These are phyloP conservation scores for Ornithoptera priamus DNA, from an alignment of 2,888 invertebrate species.

Conservation along the genomic window DNA sequence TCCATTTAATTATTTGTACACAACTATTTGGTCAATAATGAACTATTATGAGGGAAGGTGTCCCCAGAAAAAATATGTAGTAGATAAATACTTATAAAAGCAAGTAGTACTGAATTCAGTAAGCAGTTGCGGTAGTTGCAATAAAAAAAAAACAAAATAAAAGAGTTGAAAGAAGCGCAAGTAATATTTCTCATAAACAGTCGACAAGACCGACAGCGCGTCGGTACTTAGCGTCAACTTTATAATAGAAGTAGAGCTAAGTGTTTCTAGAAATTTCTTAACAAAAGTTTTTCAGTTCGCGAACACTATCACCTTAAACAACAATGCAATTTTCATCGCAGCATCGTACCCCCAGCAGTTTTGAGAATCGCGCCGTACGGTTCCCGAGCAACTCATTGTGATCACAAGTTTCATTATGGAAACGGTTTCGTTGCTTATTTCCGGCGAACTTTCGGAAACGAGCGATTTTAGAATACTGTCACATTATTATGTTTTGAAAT, in stretches of 20 bases:
- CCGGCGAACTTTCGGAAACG: not conserved
- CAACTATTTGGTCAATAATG: too few relatives aligned
- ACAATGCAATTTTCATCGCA: slow-evolving; percentile 26
- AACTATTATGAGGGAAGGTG: not conserved
- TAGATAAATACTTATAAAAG: not conserved
- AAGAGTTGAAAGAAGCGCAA: slow-evolving; percentile 13
- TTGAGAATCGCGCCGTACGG: slow-evolving; percentile 38
- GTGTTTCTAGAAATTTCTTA: slow-evolving; percentile 27
- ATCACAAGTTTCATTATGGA: slow-evolving; percentile 12
- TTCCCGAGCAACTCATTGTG: slow-evolving; percentile 27
- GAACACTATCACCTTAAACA: slow-evolving; percentile 19
- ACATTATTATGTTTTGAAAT: not conserved
- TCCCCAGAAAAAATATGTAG: not conserved
- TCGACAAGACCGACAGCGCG: slow-evolving; percentile 18
- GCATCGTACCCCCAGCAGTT: slow-evolving; percentile 2
- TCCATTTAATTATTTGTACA: too few relatives aligned
- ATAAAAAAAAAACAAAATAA: slow-evolving; percentile 4
- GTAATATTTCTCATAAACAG: slow-evolving; percentile 26
- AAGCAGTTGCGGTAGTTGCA: not conserved
- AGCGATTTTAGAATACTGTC: not conserved
- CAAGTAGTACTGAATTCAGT: not conserved
- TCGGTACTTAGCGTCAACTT: slow-evolving; percentile 28
- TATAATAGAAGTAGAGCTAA: slow-evolving; percentile 28
- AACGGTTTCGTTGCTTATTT: slow-evolving; percentile 5
- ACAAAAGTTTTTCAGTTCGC: slow-evolving; percentile 27